A percentile compares a stretch with the other conserved stretches of the same genome.
These are phyloP conservation scores for Cygnus olor DNA, from an alignment of 2,797 vertebrate species.

Conservation along the genomic window DNA sequence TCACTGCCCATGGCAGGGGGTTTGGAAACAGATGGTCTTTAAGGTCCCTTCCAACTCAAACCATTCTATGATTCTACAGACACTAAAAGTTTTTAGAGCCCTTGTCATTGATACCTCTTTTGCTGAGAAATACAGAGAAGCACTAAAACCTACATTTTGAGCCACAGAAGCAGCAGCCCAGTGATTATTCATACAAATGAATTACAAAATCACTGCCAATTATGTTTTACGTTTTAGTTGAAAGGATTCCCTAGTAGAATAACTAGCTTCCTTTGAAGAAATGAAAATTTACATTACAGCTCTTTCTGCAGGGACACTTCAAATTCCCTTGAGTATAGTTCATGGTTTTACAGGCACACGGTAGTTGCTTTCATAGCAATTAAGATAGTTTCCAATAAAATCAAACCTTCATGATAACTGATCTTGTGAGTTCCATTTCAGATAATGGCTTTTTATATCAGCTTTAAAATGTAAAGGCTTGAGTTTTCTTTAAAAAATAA, in stretches of 20 bases:
- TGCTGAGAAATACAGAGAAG: neutral
- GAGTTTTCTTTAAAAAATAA: neutral
- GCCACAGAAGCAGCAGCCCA: neutral
- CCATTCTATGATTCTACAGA: neutral
- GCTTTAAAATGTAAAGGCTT: neutral
- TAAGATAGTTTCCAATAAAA: neutral
- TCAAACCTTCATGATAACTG: neutral
- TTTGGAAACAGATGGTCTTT: too few species aligned
- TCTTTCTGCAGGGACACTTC: neutral
- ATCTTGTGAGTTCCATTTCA: neutral
- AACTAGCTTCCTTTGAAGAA: neutral
- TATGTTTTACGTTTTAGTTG: neutral
- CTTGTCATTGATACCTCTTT: neutral
- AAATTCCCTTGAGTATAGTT: neutral
- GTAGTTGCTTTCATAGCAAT: neutral
- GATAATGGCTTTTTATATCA: neutral
- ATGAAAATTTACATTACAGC: neutral
- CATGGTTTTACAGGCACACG: neutral
- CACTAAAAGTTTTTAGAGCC: neutral
- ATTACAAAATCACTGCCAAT: neutral
- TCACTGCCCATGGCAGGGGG: too few species aligned
- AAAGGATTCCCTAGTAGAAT: neutral
- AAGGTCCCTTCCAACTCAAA: too few species aligned
- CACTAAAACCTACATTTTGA: neutral
- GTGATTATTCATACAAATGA: neutral